A percentile compares a stretch with the other conserved stretches of the same genome.
Evolutionary conservation across 2,888 invertebrate species (phyloP).

Genomic region (Cataglyphis rosenhaueri): DNA sequence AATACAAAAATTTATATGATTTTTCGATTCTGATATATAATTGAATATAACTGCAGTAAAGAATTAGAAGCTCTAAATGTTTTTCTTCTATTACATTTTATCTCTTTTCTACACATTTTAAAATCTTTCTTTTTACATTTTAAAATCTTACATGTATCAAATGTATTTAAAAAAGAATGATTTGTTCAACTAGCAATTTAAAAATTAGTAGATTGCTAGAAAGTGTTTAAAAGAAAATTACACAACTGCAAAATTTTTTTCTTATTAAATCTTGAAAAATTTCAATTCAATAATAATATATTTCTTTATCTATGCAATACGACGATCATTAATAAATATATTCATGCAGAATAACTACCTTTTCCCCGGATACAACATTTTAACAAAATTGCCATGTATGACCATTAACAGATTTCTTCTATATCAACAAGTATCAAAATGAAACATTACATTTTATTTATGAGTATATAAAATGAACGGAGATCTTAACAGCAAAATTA

Average conservation of each 20-base stretch:
- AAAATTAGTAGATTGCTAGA: not conserved
- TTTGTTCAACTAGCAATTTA: not conserved
- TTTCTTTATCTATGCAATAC: slow-evolving; percentile 19
- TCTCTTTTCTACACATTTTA: not conserved
- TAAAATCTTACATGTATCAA: not conserved
- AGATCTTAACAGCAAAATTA: not conserved
- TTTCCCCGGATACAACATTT: not conserved
- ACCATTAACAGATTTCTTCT: slow-evolving; percentile 36
- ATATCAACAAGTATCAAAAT: slow-evolving; percentile 39
- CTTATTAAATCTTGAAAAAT: not conserved
- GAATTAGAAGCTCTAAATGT: not conserved
- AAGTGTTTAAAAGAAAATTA: not conserved
- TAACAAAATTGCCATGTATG: not conserved
- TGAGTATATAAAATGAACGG: not conserved
- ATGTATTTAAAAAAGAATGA: not conserved
- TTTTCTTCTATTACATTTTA: not conserved
- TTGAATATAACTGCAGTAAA: not conserved
- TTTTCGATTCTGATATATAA: not conserved
- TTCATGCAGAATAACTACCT: not conserved
- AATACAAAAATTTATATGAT: not conserved
- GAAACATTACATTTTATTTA: not conserved
- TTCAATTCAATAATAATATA: not conserved
- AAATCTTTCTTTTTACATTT: not conserved
- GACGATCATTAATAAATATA: slow-evolving; percentile 5
- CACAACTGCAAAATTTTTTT: not conserved